These are phyloP conservation scores for Leucophenga maculata DNA, from an alignment of 2,888 invertebrate species.

Conservation along the genomic window DNA sequence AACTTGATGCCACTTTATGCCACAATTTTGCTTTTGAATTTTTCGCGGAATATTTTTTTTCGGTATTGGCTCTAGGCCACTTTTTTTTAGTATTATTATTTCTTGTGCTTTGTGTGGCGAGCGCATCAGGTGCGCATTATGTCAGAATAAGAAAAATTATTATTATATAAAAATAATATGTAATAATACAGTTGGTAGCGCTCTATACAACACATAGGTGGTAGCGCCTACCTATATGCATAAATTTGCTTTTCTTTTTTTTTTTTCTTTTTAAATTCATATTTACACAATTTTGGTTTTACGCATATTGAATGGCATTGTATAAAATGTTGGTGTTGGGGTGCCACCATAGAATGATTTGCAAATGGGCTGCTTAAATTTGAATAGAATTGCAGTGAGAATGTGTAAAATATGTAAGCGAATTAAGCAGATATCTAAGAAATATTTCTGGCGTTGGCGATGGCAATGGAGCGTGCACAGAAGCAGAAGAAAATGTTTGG, in stretches of 20 bases:
- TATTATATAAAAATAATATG: slow-evolving; percentile 41
- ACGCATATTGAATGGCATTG: neutral
- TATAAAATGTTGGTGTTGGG: too few species aligned
- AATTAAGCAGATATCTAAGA: too few species aligned
- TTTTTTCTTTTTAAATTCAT: neutral
- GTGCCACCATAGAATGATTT: too few species aligned
- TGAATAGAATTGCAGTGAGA: too few species aligned
- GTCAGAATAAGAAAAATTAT: slow-evolving; percentile 51
- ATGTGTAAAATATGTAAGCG: too few species aligned
- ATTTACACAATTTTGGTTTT: slow-evolving; percentile 20
- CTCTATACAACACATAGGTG: too few species aligned
- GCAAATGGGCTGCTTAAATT: too few species aligned
- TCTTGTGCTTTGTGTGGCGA: slow-evolving; percentile 24
- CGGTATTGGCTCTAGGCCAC: neutral
- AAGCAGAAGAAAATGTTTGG: too few species aligned
- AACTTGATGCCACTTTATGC: neutral
- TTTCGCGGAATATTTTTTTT: neutral
- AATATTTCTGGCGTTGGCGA: too few species aligned
- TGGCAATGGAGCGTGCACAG: too few species aligned
- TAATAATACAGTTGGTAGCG: slow-evolving; percentile 30
- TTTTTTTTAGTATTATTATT: neutral
- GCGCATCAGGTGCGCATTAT: slow-evolving; percentile 61
- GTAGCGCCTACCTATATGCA: too few species aligned
- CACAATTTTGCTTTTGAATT: neutral
- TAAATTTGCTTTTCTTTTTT: neutral